These are phyloP conservation scores for Eleutherodactylus coqui DNA, from an alignment of 2,797 vertebrate genomes.

Conservation along the genomic window DNA sequence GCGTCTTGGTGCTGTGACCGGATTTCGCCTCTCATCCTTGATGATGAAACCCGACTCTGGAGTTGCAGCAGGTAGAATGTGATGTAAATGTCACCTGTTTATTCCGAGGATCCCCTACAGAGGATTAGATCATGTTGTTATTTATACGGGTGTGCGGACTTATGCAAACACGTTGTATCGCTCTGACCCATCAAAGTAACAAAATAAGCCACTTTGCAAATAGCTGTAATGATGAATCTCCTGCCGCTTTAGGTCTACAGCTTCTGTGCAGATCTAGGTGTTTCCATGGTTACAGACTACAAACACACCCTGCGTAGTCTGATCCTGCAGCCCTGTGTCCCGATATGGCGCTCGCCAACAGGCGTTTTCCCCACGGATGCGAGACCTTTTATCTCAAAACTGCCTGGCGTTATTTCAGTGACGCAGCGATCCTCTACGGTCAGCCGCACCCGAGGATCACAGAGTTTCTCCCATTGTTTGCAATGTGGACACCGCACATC, in stretches of 20 bases:
- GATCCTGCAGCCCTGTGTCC: no score
- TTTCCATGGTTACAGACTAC: not conserved
- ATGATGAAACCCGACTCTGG: slow-evolving; percentile 20
- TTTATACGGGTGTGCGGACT: not conserved
- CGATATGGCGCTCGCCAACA: no score
- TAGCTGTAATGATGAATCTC: no score
- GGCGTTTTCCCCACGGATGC: no score
- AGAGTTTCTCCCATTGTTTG: no score
- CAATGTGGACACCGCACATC: no score
- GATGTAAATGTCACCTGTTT: not conserved
- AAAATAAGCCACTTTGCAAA: not conserved
- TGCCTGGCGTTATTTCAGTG: no score
- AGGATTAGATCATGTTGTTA: not conserved
- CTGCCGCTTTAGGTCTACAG: not conserved
- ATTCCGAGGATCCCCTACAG: not conserved
- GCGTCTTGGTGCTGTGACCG: not conserved
- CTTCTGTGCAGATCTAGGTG: not conserved
- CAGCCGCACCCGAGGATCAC: no score
- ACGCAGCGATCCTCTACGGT: no score
- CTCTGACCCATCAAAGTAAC: not conserved
- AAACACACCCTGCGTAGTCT: no score
- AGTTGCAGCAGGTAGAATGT: slow-evolving; percentile 6
- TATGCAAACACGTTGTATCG: not conserved
- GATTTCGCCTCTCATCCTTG: not conserved
- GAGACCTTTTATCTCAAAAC: no score